Evolutionary conservation across 1,140 invertebrate species (phyloP), one percentile per base, ranked within the genome.

Genomic region (Asbolus verrucosus): DNA sequence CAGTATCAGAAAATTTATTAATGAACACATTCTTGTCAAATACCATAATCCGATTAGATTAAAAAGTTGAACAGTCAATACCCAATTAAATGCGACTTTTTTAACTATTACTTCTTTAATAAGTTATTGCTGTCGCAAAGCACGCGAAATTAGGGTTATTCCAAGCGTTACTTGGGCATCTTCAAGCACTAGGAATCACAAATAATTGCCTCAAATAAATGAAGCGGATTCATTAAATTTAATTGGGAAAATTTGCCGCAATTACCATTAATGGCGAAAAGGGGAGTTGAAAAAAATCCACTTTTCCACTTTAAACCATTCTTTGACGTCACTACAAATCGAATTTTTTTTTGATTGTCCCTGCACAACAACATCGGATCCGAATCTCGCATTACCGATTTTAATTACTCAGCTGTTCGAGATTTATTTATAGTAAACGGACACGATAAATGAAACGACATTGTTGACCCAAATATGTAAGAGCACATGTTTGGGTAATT

Each of bases 391-490:
- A 54, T 54, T 54, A 54, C 46, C 46, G 19, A 54, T 54, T n/a
- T n/a, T 54, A 54, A 54, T 19, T 21, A 31, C 19, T 54, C 46
- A 14, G n/a, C 33, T 11, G 46, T 54, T 54, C 46, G 27, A 54
- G 46, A 18, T 46, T 54, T 54, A 54, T 54, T 54, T 54, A 54
- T 54, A 54, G 46, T 54, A 46, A 19, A 46, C 41, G 19, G 11
- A 54, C 14, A 16, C 46, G 46, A 54, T 54, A 54, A 54, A 54
- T 54, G 15, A 46, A 54, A 54, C 46, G 18, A 27, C 46, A 27
- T 54, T 27, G 46, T 54, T 54, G 46, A 54, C 46, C 46, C 21
- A 54, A 54, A 54, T 54, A 54, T n/a, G 19, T 21, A 1, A 6
- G 3, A 50, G 18, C 18, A 50, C 6, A 9, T 27, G 46, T 6